Base-by-base conservation (phyloP, 1,140 invertebrate species). In the Pinna nobilis region DNA sequence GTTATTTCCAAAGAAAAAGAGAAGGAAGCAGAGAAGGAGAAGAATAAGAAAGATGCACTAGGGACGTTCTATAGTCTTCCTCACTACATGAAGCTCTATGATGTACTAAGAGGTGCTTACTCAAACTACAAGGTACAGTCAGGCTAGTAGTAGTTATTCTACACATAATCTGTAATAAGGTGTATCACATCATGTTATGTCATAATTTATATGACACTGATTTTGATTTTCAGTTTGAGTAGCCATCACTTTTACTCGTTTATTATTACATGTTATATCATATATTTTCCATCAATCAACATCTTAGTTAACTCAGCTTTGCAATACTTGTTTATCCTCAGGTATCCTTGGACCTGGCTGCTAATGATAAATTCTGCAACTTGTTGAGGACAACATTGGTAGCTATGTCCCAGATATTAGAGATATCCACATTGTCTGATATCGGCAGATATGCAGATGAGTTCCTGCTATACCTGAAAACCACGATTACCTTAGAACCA, bases 1-100 rank as follows among this genome's bases (percentile, higher is more conserved):
- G 11, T 73, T 39, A 25, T 49, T 59, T n/a, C n/a, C n/a, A 18
- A 44, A 76, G 79, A 81, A n/a, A 80, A 80, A 74, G 79, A 80
- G 15, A 86, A 86, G 60, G 87, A 87, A 51, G 32, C 68, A 23
- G 87, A 88, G 18, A 86, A 84, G 51, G 84, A 87, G n/a, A 86
- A 84, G 47, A 82, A 66, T 25, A 87, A 80, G 68, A 88, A 88
- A 67, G 87, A 86, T 65, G 82, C 90, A 4, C 88, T 92, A 28
- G 94, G 93, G 15, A 88, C 91, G 60, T 95, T 95, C 86, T 89
- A 90, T 41, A 92, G 91, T 59, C 90, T 92, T 20, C 92, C 93
- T 0, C 93, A 95, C 86, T 96, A 95, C 86, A 90, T 94, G 88
- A 94, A 94, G 83, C 88, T 96, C 23, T 93, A 94, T 84, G 94